phyloP scores from a whole-genome alignment of 2,888 invertebrate genomes.

The Conomelus anceps region DNA sequence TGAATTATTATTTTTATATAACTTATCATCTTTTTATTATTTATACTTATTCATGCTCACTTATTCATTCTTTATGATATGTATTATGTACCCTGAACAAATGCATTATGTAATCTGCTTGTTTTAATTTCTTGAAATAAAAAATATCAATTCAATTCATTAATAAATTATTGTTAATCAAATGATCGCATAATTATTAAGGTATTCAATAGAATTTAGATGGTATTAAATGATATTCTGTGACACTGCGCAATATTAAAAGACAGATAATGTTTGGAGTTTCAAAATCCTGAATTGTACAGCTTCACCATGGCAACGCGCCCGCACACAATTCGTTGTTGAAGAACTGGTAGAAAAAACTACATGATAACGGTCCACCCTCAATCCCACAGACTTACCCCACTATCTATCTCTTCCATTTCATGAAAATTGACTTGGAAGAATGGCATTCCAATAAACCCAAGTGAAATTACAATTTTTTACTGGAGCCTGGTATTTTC shows the following conservation, averaged over 20 bases:
- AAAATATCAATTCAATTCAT: too few relatives aligned
- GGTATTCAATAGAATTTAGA: too few relatives aligned
- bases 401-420: neutral
- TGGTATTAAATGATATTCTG: neutral
- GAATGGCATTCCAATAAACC: neutral
- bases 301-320: neutral
- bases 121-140: too few relatives aligned
- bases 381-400: neutral
- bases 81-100: too few relatives aligned
- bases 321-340: neutral
- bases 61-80: too few relatives aligned
- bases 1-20: too few relatives aligned
- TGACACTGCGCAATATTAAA: neutral
- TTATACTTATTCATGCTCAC: too few relatives aligned
- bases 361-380: neutral
- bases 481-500: neutral
- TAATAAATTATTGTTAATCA: too few relatives aligned
- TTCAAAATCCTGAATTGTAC: neutral
- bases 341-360: neutral
- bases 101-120: too few relatives aligned
- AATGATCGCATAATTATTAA: too few relatives aligned
- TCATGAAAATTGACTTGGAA: neutral
- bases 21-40: too few relatives aligned
- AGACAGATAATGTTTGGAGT: neutral
- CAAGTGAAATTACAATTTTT: neutral